Base-by-base conservation (phyloP, 2,797 vertebrate genomes). In the Crax fasciolata region DNA sequence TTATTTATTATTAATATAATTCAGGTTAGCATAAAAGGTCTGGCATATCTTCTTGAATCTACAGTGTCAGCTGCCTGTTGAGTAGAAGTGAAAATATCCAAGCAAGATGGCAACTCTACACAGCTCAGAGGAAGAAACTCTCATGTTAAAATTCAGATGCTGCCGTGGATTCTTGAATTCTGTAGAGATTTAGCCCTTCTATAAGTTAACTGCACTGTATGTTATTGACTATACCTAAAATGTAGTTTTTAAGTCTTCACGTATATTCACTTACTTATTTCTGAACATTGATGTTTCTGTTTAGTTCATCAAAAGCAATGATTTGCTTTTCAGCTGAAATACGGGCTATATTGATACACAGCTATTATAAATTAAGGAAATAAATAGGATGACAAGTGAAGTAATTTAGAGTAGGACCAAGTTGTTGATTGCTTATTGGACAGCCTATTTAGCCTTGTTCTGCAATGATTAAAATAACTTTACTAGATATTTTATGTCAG, bases 1-100 rank as follows among this genome's bases (percentile, higher is more conserved):
- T 78, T 84, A 78, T 93, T 89, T 85, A 79, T 74, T 87, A 90
- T 88, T 84, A 78, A 51, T 86, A 32, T 84, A 67, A 88, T 86
- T 85, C 51, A 48, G 44, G 63, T 25, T 28, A 62, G 14, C 28
- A 73, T 38, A 73, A 78, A 88, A 82, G 15, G 49, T 73, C 28
- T 59, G 66, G 4, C 10, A 10, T 55, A 14, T 84, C 43, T 67
- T 85, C 11, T 3, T 63, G 46, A 72, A 75, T 68, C 46, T 68
- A 16, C 35, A 24, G 15, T 61, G 59, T 80, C 75, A 89, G n/a
- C 35, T 85, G 32, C 58, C 57, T 80, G 41, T 77, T 92, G 65
- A 87, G 58, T 49, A 70, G 66, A 88, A 86, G 46, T 85, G 35
- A 71, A 91, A 70, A 81, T 88, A 76, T 15, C n/a, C 15, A n/a